Conservation (phyloP, 2,888 invertebrate genomes). For the Litoditis marina region DNA sequence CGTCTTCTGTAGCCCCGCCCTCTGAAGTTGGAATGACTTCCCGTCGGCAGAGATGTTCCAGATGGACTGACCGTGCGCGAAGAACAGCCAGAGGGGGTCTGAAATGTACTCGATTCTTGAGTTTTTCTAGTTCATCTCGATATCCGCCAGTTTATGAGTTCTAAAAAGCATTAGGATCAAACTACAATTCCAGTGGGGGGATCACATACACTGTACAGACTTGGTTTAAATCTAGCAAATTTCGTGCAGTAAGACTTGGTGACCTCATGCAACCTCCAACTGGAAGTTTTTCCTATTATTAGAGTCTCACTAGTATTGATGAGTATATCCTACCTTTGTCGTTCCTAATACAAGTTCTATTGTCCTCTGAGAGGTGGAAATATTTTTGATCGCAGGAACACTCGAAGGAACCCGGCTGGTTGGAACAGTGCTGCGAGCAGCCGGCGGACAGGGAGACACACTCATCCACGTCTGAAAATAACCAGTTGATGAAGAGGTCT, state of each 20-base stretch:
- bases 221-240: too few relatives aligned
- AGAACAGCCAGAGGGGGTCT: conserved; percentile 63
- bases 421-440: conserved; percentile 89
- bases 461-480: conserved; percentile 74
- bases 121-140: too few relatives aligned
- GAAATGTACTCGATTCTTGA: conserved; percentile 17
- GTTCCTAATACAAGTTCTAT: conserved; percentile 82
- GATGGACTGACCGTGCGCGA: conserved; percentile 88
- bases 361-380: conserved; percentile 77
- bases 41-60: conserved; percentile 91
- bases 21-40: conserved; percentile 77
- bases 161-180: too few relatives aligned
- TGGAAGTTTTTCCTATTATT: too few relatives aligned
- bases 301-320: too few relatives aligned
- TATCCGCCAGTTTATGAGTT: too few relatives aligned
- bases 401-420: conserved; percentile 87
- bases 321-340: conserved; percentile 63
- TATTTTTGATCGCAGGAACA: conserved; percentile 90
- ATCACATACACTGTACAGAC: too few relatives aligned
- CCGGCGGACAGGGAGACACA: conserved; percentile 65
- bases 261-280: too few relatives aligned
- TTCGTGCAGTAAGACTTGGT: too few relatives aligned
- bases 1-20: conserved; percentile 90
- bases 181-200: too few relatives aligned
- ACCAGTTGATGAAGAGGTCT: not conserved